These are phyloP conservation scores for Adrianichthys oophorus DNA, from an alignment of 2,797 vertebrate species.

Conservation along the genomic window DNA sequence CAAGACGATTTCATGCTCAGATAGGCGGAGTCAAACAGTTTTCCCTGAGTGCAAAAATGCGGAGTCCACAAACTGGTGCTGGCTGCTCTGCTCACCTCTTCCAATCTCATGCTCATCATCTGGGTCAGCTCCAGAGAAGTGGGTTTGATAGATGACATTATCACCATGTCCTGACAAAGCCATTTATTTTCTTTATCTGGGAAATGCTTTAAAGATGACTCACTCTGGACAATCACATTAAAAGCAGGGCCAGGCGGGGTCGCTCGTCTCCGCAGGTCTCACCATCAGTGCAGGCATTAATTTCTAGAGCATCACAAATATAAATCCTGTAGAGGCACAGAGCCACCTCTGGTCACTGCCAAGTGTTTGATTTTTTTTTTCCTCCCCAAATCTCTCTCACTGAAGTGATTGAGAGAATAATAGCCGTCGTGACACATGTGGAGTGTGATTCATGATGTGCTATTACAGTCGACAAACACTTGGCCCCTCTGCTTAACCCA, in stretches of 20 bases:
- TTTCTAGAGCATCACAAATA: conserved; percentile 28
- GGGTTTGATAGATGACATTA: conserved; percentile 39
- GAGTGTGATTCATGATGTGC: conserved; percentile 38
- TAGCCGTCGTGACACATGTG: conserved; percentile 25
- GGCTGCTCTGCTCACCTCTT: not conserved
- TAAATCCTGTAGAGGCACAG: conserved; percentile 29
- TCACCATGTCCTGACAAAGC: conserved; percentile 27
- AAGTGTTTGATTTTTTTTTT: conserved; percentile 25
- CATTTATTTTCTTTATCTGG: conserved; percentile 46
- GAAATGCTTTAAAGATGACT: conserved; percentile 52
- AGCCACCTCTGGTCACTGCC: conserved; percentile 23
- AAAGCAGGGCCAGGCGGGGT: conserved; percentile 30
- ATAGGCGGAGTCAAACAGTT: conserved; percentile 18
- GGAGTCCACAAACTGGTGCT: conserved; percentile 11
- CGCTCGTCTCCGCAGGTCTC: conserved; percentile 17
- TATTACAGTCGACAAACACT: conserved; percentile 39
- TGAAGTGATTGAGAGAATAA: conserved; percentile 33
- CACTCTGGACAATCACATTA: conserved; percentile 54
- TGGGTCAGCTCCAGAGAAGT: conserved; percentile 16
- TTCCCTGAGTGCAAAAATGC: conserved; percentile 72
- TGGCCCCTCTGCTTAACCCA: conserved; percentile 8
- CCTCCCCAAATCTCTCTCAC: conserved; percentile 25
- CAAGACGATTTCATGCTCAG: conserved; percentile 28
- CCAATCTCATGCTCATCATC: conserved; percentile 22
- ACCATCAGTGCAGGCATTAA: conserved; percentile 33